These are phyloP conservation scores for Agelastica alni DNA, from an alignment of 2,888 invertebrate species.

Conservation along the genomic window DNA sequence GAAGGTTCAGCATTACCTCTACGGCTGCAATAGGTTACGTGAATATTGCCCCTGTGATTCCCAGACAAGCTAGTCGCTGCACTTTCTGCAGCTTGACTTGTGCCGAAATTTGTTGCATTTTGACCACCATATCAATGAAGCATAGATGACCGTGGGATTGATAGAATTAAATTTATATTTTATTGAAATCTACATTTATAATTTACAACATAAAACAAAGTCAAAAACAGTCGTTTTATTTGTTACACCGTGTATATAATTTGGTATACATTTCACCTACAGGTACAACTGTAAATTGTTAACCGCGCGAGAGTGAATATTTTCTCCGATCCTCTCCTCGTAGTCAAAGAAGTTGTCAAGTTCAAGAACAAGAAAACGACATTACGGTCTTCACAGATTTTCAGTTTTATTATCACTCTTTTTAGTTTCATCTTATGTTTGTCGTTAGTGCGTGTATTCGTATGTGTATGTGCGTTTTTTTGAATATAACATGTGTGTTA, in stretches of 20 bases:
- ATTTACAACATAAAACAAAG: neutral
- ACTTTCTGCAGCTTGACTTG: too few species aligned
- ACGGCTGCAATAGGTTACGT: too few species aligned
- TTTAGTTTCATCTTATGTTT: neutral
- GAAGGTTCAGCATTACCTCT: too few species aligned
- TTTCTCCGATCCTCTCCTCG: conserved; percentile 31
- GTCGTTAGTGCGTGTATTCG: neutral
- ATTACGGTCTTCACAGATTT: conserved; percentile 1
- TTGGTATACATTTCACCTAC: conserved; percentile 27
- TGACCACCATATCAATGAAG: too few species aligned
- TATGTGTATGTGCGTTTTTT: conserved; percentile 5
- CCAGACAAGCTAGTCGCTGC: too few species aligned
- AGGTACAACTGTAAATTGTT: conserved; percentile 25
- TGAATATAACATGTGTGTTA: conserved; percentile 39
- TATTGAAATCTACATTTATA: too few species aligned
- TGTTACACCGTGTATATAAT: conserved; percentile 23
- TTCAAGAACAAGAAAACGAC: conserved; percentile 32
- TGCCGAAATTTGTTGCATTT: too few species aligned
- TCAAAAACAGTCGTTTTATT: conserved; percentile 3
- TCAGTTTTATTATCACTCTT: conserved; percentile 1
- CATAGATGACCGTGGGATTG: too few species aligned
- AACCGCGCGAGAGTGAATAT: conserved; percentile 32
- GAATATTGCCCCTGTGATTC: too few species aligned
- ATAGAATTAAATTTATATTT: too few species aligned
- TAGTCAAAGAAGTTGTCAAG: conserved; percentile 35